A percentile compares a stretch with the other conserved stretches of the same genome.
phyloP scores from a whole-genome alignment of 2,113 vertebrate species.

The Chaenocephalus aceratus region DNA sequence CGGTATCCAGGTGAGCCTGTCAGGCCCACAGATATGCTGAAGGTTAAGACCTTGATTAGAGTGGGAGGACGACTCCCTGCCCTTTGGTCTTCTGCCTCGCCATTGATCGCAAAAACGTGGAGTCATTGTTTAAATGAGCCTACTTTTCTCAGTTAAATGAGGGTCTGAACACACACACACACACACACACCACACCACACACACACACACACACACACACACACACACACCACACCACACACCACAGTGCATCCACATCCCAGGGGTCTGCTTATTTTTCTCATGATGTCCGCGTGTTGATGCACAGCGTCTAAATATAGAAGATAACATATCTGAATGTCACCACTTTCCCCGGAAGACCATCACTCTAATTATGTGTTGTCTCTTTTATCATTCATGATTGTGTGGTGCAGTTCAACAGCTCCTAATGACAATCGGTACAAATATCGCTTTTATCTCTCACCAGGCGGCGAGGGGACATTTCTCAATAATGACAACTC shows the following conservation, averaged over 20 bases:
- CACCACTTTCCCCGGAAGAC: constrained; percentile 26
- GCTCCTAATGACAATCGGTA: constrained; percentile 57
- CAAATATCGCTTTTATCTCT: constrained; percentile 68
- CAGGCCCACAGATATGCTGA: constrained; percentile 61
- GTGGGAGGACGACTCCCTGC: constrained; percentile 61
- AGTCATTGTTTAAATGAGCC: constrained; percentile 65
- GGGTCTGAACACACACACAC: constrained; percentile 10
- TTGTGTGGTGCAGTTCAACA: constrained; percentile 22
- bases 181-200: no score
- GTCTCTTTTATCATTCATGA: constrained; percentile 56
- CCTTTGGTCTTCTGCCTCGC: constrained; percentile 66
- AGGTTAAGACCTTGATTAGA: constrained; percentile 77
- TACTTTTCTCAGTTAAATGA: constrained; percentile 18
- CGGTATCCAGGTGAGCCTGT: constrained; percentile 50
- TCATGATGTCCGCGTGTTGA: constrained; percentile 13
- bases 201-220: no score
- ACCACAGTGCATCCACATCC: constrained; percentile 1
- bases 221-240: background rate
- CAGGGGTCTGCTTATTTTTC: constrained; percentile 53
- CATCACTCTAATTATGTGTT: constrained; percentile 61
- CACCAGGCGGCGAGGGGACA: constrained; percentile 11
- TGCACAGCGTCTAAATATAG: constrained; percentile 37
- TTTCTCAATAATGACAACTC: constrained; percentile 57
- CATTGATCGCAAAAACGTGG: constrained; percentile 71
- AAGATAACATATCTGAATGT: constrained; percentile 46